These are phyloP conservation scores for Strigamia crassipes DNA, from an alignment of 2,888 invertebrate species.

Conservation along the genomic window DNA sequence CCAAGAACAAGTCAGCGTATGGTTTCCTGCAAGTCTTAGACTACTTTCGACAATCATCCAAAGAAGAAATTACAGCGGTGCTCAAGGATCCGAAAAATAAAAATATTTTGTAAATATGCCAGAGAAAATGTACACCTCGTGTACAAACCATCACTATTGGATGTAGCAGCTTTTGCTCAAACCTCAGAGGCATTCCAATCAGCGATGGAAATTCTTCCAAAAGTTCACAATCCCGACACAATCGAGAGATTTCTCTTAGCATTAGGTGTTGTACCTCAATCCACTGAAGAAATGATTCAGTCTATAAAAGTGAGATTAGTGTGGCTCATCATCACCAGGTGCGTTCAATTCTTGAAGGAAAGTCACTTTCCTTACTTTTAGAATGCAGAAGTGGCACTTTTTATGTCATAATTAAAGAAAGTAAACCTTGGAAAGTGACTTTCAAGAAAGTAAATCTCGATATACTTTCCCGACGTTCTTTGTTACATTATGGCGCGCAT, in stretches of 20 bases:
- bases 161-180: constrained; percentile 72
- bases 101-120: constrained; percentile 62
- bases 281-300: background rate
- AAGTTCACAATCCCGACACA: background rate
- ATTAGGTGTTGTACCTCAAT: background rate
- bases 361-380: no score
- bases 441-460: no score
- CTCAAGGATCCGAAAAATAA: constrained; percentile 66
- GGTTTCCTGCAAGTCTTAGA: constrained; percentile 69
- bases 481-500: no score
- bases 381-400: no score
- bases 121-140: no score
- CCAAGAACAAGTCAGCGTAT: constrained; percentile 68
- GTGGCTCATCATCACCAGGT: no score
- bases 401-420: no score
- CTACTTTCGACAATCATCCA: constrained; percentile 65
- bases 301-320: background rate
- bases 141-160: constrained; percentile 71
- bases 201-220: constrained; percentile 66
- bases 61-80: constrained; percentile 66
- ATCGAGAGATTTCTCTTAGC: constrained; percentile 20
- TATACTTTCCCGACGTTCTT: no score
- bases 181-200: constrained; percentile 71
- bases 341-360: no score
- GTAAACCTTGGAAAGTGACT: no score